These are phyloP conservation scores for Macrophya alboannulata DNA, from an alignment of 2,888 invertebrate species.

Conservation along the genomic window DNA sequence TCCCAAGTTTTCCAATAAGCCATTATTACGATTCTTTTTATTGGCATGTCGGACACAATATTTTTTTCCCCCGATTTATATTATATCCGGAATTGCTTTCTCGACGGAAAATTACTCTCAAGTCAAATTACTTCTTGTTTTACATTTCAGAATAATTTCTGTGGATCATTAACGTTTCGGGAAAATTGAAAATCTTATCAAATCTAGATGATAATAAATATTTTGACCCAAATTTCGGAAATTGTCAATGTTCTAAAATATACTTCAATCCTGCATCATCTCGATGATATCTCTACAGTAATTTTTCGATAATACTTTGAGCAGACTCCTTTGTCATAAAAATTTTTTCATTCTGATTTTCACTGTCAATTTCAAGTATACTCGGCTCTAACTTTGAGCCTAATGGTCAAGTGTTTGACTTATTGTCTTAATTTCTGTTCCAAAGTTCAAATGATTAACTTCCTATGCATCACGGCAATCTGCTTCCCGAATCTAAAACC, in stretches of 20 bases:
- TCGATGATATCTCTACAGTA: background rate
- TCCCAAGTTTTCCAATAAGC: background rate
- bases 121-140: background rate
- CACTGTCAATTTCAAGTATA: background rate
- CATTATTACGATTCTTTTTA: background rate
- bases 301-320: background rate
- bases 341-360: background rate
- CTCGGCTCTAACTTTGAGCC: background rate
- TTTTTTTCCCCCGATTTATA: too few relatives aligned
- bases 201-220: too few relatives aligned
- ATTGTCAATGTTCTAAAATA: background rate
- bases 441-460: background rate
- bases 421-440: background rate
- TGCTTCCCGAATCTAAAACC: background rate
- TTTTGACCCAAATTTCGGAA: background rate
- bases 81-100: too few relatives aligned
- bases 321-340: background rate
- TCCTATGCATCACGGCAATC: background rate
- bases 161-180: background rate
- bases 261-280: background rate
- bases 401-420: background rate
- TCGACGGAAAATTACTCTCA: too few relatives aligned
- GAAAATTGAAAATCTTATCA: background rate
- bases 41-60: background rate
- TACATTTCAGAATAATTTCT: background rate